Conservation (phyloP, 2,888 invertebrate species). For the Caenorhabditis sp. region DNA sequence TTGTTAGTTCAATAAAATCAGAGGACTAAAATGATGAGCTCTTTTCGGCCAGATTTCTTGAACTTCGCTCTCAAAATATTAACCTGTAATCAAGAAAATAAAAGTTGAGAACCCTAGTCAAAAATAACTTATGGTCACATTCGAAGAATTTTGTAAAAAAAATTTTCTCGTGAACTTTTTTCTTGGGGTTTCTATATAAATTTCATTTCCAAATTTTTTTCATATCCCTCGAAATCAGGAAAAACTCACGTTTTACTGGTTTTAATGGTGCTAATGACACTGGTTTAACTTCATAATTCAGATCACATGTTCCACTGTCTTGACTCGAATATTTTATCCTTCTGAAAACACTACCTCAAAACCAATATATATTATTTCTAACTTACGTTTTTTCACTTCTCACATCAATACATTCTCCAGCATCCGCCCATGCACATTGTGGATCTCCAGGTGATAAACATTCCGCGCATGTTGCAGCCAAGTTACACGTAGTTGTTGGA, state of each 20-base stretch:
- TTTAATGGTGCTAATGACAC: conserved; percentile 22
- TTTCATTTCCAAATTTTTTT: too few species aligned
- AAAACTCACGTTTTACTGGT: conserved; percentile 5
- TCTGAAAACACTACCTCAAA: background rate
- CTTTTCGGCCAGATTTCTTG: too few species aligned
- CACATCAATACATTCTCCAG: conserved; percentile 40
- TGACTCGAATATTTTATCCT: conserved; percentile 16
- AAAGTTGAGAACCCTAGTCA: too few species aligned
- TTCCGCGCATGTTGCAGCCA: conserved; percentile 32
- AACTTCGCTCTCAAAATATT: too few species aligned
- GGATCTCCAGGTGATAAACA: conserved; percentile 47
- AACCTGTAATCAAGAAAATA: too few species aligned
- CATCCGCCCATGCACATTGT: conserved; percentile 50
- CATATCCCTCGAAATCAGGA: conserved; percentile 15
- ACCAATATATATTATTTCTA: background rate
- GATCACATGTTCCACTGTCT: conserved; percentile 34
- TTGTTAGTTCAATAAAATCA: too few species aligned
- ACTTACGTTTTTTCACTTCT: conserved; percentile 11
- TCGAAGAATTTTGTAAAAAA: background rate
- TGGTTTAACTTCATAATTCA: conserved; percentile 11
- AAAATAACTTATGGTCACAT: too few species aligned
- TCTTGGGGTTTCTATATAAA: too few species aligned
- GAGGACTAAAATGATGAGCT: too few species aligned
- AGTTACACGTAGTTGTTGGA: conserved; percentile 37
- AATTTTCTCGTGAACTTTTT: background rate